Evolutionary conservation across 1,140 invertebrate genomes (phyloP), one percentile per base, ranked within the genome.

Genomic region (Musca domestica): DNA sequence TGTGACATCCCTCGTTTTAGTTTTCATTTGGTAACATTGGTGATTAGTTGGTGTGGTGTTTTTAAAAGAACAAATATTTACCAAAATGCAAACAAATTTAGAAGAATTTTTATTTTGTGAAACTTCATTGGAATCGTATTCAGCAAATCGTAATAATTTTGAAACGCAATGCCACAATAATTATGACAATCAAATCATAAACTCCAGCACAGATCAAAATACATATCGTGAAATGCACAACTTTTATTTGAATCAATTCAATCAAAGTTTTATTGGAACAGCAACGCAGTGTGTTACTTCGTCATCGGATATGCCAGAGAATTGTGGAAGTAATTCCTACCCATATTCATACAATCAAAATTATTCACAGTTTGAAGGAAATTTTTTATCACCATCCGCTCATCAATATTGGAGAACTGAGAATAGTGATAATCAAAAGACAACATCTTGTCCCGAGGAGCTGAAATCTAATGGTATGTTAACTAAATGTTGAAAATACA

Each of bases 191-290:
- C 27, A 6, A 34, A 61, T 17, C 2, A 14, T 20, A 20, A 20
- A 14, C 10, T n/a, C 30, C 3, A 20, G 23, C 20, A 54, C 12
- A 23, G 15, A 22, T 54, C 27, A 61, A 34, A 30, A 61, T 20
- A 10, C 56, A 10, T 61, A 61, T 61, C 27, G 56, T 17, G 27
- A 61, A 41, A 61, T 61, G 17, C 27, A 61, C 5, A 10, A 30
- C 10, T 61, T 19, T 61, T 61, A 61, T 61, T 41, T 61, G 27
- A 17, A 61, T 19, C 56, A 61, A 19, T 61, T 61, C 41, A 61
- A 61, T 61, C 56, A 61, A 61, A 34, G 27, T 41, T 61, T 17
- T 27, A 58, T 7, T n/a, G 27, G 27, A 14, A 58, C 25, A 27
- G 5, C 34, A 34, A 5, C 34, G 9, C 27, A 17, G 27, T 56